Base-by-base conservation (phyloP, 2,797 vertebrate genomes). In the Pipistrellus pipistrellus region DNA sequence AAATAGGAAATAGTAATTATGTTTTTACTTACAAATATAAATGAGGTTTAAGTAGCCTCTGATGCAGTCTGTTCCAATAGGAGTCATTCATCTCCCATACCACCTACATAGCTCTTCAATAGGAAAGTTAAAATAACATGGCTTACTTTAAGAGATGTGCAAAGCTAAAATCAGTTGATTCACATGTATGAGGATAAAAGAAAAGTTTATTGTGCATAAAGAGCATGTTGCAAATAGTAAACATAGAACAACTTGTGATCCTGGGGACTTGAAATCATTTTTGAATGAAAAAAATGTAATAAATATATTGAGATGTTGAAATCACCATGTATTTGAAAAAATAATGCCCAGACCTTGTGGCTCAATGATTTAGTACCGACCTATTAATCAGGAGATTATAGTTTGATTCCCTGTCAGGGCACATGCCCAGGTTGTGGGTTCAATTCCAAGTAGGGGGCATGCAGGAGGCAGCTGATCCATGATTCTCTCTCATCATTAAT, bases 31-130 rank as follows among this genome's bases (percentile, higher is more conserved):
- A 59, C 71, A 86, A 78, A 88, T 93, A 91, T 46, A 96, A 69
- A 88, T 88, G 82, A 95, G 27, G 75, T 85, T 96, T 96, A 95
- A 97, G 94, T 95, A 97, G 73, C 64, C 91, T 95, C 82, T 81
- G 68, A 96, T 95, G 91, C 35, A 95, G 73, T 41, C 75, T 93
- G 59, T 97, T 97, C 85, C 81, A 96, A 85, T 83, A 98, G 83
- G 73, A 92, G 25, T 95, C 95, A 96, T 59, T 96, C 81, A 94
- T 89, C 80, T 96, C 17, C 64, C 92, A 82, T 96, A 95, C 5
- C 92, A 96, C 94, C 97, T 97, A 95, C 96, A 82, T 93, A 55
- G n/a, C 87, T 95, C 94, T 89, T 96, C 75, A 86, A 88, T 94
- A 96, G 83, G 96, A 97, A 97, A 87, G 73, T 85, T 95, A 90